These are phyloP conservation scores for Dendrolimus punctatus DNA, from an alignment of 1,140 invertebrate species.

Conservation along the genomic window DNA sequence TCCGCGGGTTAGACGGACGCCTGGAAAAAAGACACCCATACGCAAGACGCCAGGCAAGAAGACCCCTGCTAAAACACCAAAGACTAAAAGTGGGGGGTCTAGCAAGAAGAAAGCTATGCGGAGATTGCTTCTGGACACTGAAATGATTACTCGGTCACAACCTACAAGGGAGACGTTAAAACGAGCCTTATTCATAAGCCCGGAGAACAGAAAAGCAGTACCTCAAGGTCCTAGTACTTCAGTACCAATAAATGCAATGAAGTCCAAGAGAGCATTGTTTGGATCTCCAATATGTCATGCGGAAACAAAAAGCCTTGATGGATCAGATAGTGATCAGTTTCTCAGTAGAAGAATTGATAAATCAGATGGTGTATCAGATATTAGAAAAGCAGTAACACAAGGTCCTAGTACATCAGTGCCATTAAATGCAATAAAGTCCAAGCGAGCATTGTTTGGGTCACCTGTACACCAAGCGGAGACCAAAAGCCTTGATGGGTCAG, in stretches of 20 bases:
- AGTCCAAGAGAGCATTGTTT: constrained; percentile 75
- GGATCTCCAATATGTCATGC: constrained; percentile 55
- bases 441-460: constrained; percentile 74
- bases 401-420: constrained; percentile 48
- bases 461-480: constrained; percentile 46
- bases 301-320: constrained; percentile 55
- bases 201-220: constrained; percentile 56
- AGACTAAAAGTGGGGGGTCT: constrained; percentile 61
- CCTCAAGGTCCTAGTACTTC: constrained; percentile 42
- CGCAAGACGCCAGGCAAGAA: constrained; percentile 59
- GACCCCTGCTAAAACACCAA: constrained; percentile 62
- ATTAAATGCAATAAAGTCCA: constrained; percentile 66
- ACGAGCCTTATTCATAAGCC: constrained; percentile 77
- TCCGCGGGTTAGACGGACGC: constrained; percentile 56
- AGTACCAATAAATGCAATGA: constrained; percentile 51
- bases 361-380: constrained; percentile 68
- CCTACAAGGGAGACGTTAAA: constrained; percentile 71
- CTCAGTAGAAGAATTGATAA: constrained; percentile 67
- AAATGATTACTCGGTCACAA: constrained; percentile 43
- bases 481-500: constrained; percentile 48
- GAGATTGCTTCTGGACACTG: constrained; percentile 40
- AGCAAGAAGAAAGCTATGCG: constrained; percentile 68
- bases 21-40: constrained; percentile 52
- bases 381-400: constrained; percentile 27
- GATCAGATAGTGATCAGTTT: constrained; percentile 46